These are phyloP conservation scores for Hoplias malabaricus DNA, from an alignment of 2,113 vertebrate genomes.

Conservation along the genomic window DNA sequence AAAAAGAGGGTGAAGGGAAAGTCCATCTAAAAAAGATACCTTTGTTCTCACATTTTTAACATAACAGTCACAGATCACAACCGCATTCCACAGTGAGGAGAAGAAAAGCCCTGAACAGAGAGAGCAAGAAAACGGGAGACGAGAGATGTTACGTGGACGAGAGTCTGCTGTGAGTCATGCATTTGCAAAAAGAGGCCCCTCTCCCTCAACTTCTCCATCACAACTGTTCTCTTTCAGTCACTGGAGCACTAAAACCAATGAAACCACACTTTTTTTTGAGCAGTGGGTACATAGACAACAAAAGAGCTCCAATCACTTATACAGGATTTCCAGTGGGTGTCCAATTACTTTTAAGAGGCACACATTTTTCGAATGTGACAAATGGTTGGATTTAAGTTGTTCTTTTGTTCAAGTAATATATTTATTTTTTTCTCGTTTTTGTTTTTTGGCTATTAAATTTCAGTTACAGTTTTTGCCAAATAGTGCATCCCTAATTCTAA, in stretches of 20 bases:
- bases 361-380: too few relatives aligned
- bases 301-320: not conserved
- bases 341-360: not conserved
- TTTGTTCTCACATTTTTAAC: conserved; percentile 54
- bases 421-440: not conserved
- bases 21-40: conserved; percentile 52
- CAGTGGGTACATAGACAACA: not conserved
- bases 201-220: not conserved
- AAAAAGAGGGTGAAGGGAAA: conserved; percentile 37
- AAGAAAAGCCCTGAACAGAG: conserved; percentile 44
- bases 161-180: conserved; percentile 5
- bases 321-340: not conserved
- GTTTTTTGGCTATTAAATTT: too few relatives aligned
- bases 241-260: conserved; percentile 24
- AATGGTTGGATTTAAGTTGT: too few relatives aligned
- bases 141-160: conserved; percentile 10
- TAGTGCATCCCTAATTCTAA: too few relatives aligned
- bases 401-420: too few relatives aligned
- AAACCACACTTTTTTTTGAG: not conserved
- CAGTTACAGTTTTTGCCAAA: too few relatives aligned
- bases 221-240: not conserved
- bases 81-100: conserved; percentile 45
- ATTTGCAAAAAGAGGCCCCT: conserved; percentile 8
- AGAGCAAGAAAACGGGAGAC: not conserved
- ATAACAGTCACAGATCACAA: conserved; percentile 50